phyloP scores from a whole-genome alignment of 2,113 vertebrate species.

The Rhombomys opimus region DNA sequence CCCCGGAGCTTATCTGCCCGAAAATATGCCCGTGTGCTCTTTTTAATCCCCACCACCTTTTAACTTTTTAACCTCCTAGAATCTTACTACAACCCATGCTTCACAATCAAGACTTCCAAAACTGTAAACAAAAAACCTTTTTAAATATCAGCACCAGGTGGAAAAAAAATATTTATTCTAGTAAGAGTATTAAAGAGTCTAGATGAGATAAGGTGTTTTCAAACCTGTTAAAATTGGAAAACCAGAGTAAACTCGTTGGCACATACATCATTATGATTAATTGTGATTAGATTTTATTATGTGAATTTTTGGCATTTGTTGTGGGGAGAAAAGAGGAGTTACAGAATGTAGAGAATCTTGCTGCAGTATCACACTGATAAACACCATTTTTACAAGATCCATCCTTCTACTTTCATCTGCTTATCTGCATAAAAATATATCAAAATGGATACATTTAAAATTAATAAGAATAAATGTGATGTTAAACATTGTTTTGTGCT shows the following conservation, averaged over 20 bases:
- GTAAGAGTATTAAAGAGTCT: not conserved
- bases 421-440: slow-evolving; percentile 10
- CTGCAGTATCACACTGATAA: not conserved
- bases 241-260: slow-evolving; percentile 32
- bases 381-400: not conserved
- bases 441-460: slow-evolving; percentile 33
- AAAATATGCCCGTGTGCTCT: not conserved
- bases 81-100: not conserved
- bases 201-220: not conserved
- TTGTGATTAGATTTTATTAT: slow-evolving; percentile 11
- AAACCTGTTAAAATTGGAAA: slow-evolving; percentile 5
- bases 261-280: slow-evolving; percentile 31
- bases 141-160: not conserved
- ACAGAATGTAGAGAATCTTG: slow-evolving; percentile 37
- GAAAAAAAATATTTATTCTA: not conserved
- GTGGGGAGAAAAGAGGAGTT: not conserved
- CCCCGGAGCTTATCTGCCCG: not conserved
- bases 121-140: not conserved
- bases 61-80: not conserved
- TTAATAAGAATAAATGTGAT: slow-evolving; percentile 16
- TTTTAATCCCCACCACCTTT: not conserved
- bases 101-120: not conserved
- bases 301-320: slow-evolving; percentile 16
- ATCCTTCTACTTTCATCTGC: not conserved
- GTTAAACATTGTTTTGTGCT: not conserved